Evolutionary conservation across 2,888 invertebrate species (phyloP).

Genomic region (Drosophila kokeensis): DNA sequence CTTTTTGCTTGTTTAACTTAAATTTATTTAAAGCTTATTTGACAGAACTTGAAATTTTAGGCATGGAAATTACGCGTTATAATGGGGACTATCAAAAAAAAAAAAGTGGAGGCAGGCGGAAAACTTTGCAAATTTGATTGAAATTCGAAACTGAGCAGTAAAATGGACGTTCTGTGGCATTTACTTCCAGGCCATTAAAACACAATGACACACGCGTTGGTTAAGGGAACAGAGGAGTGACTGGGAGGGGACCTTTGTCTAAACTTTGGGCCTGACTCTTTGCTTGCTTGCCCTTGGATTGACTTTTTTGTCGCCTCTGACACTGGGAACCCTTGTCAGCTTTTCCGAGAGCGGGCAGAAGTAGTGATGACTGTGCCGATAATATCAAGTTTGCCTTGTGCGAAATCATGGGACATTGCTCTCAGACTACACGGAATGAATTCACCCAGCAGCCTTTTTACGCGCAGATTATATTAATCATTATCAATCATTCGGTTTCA

Average conservation of each 20-base stretch:
- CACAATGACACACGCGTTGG: slow-evolving; percentile 50
- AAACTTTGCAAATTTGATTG: slow-evolving; percentile 55
- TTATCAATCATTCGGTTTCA: slow-evolving; percentile 65
- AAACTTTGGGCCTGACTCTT: slow-evolving; percentile 41
- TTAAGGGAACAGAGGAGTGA: background rate
- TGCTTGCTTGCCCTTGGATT: slow-evolving; percentile 48
- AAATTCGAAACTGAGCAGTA: slow-evolving; percentile 40
- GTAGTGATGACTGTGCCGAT: slow-evolving; percentile 46
- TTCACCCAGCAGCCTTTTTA: slow-evolving; percentile 34
- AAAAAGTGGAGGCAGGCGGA: slow-evolving; percentile 10
- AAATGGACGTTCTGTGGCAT: slow-evolving; percentile 38
- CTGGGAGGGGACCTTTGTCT: slow-evolving; percentile 45
- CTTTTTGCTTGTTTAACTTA: slow-evolving; percentile 33
- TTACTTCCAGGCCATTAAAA: slow-evolving; percentile 61
- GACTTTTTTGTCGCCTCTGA: slow-evolving; percentile 56
- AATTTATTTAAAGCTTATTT: slow-evolving; percentile 53
- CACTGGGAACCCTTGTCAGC: slow-evolving; percentile 62
- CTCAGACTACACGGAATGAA: slow-evolving; percentile 29
- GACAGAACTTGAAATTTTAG: slow-evolving; percentile 44
- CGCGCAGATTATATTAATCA: slow-evolving; percentile 60
- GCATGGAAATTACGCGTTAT: background rate
- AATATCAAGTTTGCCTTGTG: slow-evolving; percentile 54
- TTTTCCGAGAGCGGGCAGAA: background rate
- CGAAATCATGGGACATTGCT: slow-evolving; percentile 38
- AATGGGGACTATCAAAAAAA: slow-evolving; percentile 3